Percentiles rank a stretch among this genome's conserved stretches.
These are phyloP conservation scores for Clarias platycephalus DNA, from an alignment of 2,797 vertebrate species.

Conservation along the genomic window DNA sequence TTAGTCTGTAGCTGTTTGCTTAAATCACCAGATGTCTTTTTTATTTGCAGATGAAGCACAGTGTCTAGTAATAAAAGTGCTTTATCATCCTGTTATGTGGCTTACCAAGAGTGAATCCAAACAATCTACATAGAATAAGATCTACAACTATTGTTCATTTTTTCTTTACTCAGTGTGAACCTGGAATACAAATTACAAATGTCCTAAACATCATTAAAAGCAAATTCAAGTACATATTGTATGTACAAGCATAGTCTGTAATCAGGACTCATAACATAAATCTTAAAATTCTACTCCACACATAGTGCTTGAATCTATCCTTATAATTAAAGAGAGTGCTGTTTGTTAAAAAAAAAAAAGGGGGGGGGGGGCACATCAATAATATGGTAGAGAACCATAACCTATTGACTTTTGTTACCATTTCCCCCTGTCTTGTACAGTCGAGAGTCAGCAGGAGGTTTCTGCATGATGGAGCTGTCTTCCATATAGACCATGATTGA, in stretches of 20 bases:
- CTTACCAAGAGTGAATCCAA: conserved; percentile 23
- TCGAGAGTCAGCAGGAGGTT: conserved; percentile 1
- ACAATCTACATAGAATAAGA: not conserved
- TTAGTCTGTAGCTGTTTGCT: conserved; percentile 13
- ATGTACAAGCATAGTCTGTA: not conserved
- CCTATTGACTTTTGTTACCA: conserved; percentile 16
- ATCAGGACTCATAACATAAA: conserved; percentile 2
- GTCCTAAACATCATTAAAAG: not conserved
- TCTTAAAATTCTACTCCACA: not conserved
- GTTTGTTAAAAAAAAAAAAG: conserved; percentile 17
- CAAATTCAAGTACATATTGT: not conserved
- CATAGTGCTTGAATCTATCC: conserved; percentile 3
- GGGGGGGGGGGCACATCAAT: not conserved
- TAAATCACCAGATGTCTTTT: not conserved
- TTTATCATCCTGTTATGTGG: not conserved
- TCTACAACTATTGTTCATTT: not conserved
- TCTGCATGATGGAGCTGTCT: conserved; percentile 23
- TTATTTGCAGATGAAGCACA: conserved; percentile 14
- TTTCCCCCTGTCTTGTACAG: conserved; percentile 6
- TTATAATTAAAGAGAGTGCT: conserved; percentile 45
- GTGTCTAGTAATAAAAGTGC: conserved; percentile 13
- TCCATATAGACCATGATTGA: conserved; percentile 36
- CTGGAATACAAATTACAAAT: not conserved
- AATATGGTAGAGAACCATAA: conserved; percentile 32
- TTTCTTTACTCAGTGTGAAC: not conserved